Evolutionary conservation across 1,140 invertebrate genomes (phyloP).

Genomic region (Diachasma alloeum): DNA sequence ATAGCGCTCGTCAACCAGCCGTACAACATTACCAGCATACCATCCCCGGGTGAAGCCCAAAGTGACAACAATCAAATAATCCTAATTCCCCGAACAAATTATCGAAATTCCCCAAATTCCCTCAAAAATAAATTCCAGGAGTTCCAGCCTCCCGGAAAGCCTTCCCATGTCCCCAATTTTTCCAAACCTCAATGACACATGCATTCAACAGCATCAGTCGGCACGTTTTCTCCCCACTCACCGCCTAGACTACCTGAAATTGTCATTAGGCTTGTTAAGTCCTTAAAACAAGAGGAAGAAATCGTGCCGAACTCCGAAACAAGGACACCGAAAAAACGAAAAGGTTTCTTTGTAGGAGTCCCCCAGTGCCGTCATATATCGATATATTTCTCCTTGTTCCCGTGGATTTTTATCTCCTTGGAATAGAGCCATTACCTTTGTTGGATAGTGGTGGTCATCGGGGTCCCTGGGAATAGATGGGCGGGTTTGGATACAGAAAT

Average conservation of each 20-base stretch:
- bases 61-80: too few relatives aligned
- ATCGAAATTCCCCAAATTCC: too few relatives aligned
- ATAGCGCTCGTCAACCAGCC: too few relatives aligned
- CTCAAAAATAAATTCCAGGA: background rate
- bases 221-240: slow-evolving; percentile 9
- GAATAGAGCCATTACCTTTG: slow-evolving; percentile 19
- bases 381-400: background rate
- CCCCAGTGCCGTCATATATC: slow-evolving; percentile 12
- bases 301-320: background rate
- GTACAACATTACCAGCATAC: too few relatives aligned
- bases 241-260: slow-evolving; percentile 27
- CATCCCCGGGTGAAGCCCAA: too few relatives aligned
- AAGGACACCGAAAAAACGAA: background rate
- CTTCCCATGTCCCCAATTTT: slow-evolving; percentile 13
- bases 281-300: slow-evolving; percentile 7
- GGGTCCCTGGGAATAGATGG: background rate
- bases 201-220: slow-evolving; percentile 7
- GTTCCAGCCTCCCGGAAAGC: slow-evolving; percentile 11
- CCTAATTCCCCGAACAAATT: too few relatives aligned
- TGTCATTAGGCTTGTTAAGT: slow-evolving; percentile 21
- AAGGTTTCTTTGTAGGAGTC: background rate
- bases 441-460: slow-evolving; percentile 1
- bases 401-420: slow-evolving; percentile 9
- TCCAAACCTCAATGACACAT: background rate
- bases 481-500: background rate